Evolutionary conservation across 2,113 vertebrate species (phyloP), one percentile per base, ranked within the genome.

Genomic region (Lota lota): DNA sequence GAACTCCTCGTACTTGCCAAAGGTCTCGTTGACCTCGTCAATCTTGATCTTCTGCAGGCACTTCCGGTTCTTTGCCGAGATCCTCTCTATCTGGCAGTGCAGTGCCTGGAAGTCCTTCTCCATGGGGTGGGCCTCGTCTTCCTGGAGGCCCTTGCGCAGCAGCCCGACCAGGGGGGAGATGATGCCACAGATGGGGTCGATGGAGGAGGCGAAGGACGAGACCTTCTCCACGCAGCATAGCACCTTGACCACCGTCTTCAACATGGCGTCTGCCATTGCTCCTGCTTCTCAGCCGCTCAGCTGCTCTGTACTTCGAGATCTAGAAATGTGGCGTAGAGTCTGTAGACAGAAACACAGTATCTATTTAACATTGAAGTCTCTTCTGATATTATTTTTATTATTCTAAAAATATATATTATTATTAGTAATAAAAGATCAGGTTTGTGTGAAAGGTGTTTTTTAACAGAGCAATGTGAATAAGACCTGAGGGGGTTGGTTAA

Each of bases 111-210:
- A 93, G 72, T 93, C 90, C 51, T 88, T 81, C 33, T 90, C 87
- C 65, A 90, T 62, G 64, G 81, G 61, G 0, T 92, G 78, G 17
- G 64, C 73, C 72, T 92, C 82, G 0, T 92, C 85, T 0, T 80
- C 71, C 7, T 61, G 22, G 53, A 93, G 78, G 61, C 90, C 89
- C 72, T 90, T 91, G 56, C 88, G 89, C 20, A 88, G 89, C 20
- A 93, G 80, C 16, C 85, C 85, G 1, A 93, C 88, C 79, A 93
- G 70, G 28, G 92, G 88, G 19, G 90, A 87, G 68, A 93, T 91
- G 0, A 93, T 79, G 63, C 92, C 91, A 56, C 90, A 91, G 53
- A 93, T 79, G 36, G 92, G 92, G 72, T 92, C 82, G 16, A 93
- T 87, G 65, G 91, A 92, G 22, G 91, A 85, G 63, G 91, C 91